Base-by-base conservation (phyloP, 1,140 invertebrate genomes). In the Drosophila burlai region DNA sequence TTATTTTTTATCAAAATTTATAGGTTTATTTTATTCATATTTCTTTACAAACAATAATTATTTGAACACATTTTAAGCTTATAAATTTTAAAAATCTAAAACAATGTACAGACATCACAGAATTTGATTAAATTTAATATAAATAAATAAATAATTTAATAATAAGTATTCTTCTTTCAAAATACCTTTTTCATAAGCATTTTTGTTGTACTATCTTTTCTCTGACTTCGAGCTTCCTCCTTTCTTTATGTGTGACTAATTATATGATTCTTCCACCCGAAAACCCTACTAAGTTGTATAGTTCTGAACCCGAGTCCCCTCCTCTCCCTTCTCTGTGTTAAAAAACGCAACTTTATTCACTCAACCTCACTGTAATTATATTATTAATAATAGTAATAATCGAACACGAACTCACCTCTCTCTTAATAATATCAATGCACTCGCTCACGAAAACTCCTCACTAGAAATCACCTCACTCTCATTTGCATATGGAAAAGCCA, bases 401-500 rank as follows among this genome's bases (percentile, higher is more conserved):
- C 21, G 34, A 38, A 38, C 54, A 57, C 36, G 54, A 57, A 57
- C 54, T 38, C 52, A 38, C 52, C 34, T 38, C 52, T 34, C 50
- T 52, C n/a, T 18, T 9, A 3, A 24, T 26, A 49, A 49, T 26
- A 26, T 26, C 15, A 49, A n/a, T 16, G 61, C 47, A 71, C 38
- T 46, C 11, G 47, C 47, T 49, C 49, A 52, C 49, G 26, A 31
- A 50, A 58, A 16, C 40, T 43, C 42, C 15, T 24, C 52, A 38
- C 52, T 31, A 21, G 18, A 50, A 46, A 34, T 43, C 67, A 73
- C 45, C 69, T 43, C 54, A 73, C 40, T 45, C 8, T 18, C 67
- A 71, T 68, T 71, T 67, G 63, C 62, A 71, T 68, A 38, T 42
- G 29, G 47, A 67, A 40, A 38, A 55, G 21, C 38, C 34, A 50